Evolutionary conservation across 1,140 invertebrate species (phyloP).

Genomic region (Ctenoplectra terminalis): DNA sequence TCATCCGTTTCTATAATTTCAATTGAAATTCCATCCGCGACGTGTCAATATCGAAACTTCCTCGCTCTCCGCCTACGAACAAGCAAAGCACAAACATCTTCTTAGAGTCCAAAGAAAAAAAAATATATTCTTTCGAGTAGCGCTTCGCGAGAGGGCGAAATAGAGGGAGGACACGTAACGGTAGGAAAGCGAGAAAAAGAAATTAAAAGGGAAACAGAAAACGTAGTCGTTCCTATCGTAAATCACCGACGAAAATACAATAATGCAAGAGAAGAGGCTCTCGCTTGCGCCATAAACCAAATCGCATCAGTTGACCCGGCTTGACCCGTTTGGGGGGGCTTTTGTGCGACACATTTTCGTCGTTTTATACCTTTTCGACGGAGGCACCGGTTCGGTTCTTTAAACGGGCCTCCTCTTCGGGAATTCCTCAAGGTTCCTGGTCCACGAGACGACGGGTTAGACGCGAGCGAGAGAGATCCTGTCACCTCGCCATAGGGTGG

Average conservation of each 20-base stretch:
- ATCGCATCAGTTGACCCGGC: conserved; percentile 69
- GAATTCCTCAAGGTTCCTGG: conserved; percentile 61
- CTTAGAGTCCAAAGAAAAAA: too few relatives aligned
- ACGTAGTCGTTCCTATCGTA: conserved; percentile 57
- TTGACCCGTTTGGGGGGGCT: conserved; percentile 58
- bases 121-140: too few relatives aligned
- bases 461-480: conserved; percentile 54
- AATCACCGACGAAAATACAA: conserved; percentile 70
- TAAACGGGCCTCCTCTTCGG: conserved; percentile 50
- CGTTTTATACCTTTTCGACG: conserved; percentile 59
- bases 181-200: not conserved
- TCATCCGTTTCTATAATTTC: too few relatives aligned
- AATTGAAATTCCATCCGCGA: too few relatives aligned
- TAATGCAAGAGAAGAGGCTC: conserved; percentile 55
- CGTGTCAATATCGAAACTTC: too few relatives aligned
- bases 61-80: too few relatives aligned
- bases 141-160: not conserved
- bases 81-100: too few relatives aligned
- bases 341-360: conserved; percentile 64
- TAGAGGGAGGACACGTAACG: not conserved
- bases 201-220: conserved; percentile 36
- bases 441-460: conserved; percentile 54
- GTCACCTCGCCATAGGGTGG: conserved; percentile 63
- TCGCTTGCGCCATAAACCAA: conserved; percentile 68
- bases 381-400: conserved; percentile 49